Evolutionary conservation across 2,113 vertebrate genomes (phyloP), one percentile per base, ranked within the genome.

Genomic region (Scortum barcoo): DNA sequence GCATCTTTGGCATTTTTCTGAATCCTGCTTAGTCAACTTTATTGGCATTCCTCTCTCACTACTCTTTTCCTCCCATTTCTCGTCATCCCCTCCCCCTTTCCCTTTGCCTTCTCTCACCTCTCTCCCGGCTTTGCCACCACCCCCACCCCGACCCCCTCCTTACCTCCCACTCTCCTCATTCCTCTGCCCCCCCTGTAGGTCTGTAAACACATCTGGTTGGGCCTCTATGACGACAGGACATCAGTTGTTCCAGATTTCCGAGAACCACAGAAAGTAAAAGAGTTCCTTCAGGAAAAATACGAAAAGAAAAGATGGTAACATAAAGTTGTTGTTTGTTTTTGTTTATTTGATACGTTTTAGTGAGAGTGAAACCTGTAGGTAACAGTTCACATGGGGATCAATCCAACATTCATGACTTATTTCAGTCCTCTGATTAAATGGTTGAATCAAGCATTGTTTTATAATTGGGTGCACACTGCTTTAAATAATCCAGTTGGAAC

Each of bases 131-230:
- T 69, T 75, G 65, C 85, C 58, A 78, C 91, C 40, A 78, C 87
- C 83, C 83, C 88, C 88, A 88, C 83, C 60, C 56, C 22, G 22
- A 82, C 36, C 70, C 76, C 48, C 33, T 66, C 69, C 67, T 67
- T 72, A 68, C 84, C 83, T 75, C 86, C 81, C 74, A 56, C 80
- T 74, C 77, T 36, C 48, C 53, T 84, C 74, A 81, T 78, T 80
- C 83, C 80, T 90, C 38, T 87, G 40, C 80, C 78, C 79, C 46
- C 76, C 80, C 85, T 46, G 60, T 78, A 99, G 98, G 97, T 98
- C 87, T 99, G 98, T 95, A 99, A 98, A 96, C 97, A 98, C 95
- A 99, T 99, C 95, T 99, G 98, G 98, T 93, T 99, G 93, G 98
- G 98, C 91, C 96, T 99, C 87, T 99, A 99, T 95, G 97, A 99